A percentile compares a stretch with the other conserved stretches of the same genome.
phyloP scores from a whole-genome alignment of 2,888 invertebrate species.

The Lamellibrachia satsuma region DNA sequence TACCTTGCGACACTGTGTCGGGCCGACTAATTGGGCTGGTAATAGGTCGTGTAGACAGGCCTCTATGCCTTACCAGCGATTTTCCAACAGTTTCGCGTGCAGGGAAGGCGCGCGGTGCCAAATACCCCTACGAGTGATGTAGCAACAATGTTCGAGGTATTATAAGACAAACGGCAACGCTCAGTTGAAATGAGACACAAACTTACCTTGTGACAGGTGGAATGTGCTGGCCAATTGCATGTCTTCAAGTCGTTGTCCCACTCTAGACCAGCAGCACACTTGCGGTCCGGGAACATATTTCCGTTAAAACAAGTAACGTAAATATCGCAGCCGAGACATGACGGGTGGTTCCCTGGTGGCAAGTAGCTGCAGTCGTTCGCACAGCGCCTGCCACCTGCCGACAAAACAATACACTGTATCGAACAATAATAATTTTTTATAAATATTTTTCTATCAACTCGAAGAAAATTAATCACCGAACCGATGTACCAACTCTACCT shows the following conservation, averaged over 20 bases:
- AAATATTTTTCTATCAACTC: background rate
- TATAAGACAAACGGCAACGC: background rate
- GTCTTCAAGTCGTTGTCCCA: background rate
- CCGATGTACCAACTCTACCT: no score
- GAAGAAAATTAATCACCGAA: background rate
- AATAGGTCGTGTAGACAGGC: no score
- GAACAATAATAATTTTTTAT: background rate
- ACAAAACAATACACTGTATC: background rate
- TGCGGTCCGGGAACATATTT: background rate
- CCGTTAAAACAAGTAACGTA: background rate
- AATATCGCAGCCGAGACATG: background rate
- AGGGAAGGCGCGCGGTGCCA: no score
- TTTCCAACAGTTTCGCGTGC: no score
- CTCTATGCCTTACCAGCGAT: no score
- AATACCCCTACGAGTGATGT: background rate
- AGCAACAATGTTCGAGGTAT: background rate
- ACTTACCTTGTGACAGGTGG: background rate
- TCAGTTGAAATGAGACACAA: background rate
- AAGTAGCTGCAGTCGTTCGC: background rate
- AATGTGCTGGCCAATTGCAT: background rate
- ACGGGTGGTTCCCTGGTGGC: background rate
- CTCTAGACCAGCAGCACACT: background rate
- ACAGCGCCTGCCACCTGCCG: background rate
- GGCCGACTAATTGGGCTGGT: no score
- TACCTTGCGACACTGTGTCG: no score